These are phyloP conservation scores for Apogon talboti DNA, from an alignment of 2,797 vertebrate species.

Conservation along the genomic window DNA sequence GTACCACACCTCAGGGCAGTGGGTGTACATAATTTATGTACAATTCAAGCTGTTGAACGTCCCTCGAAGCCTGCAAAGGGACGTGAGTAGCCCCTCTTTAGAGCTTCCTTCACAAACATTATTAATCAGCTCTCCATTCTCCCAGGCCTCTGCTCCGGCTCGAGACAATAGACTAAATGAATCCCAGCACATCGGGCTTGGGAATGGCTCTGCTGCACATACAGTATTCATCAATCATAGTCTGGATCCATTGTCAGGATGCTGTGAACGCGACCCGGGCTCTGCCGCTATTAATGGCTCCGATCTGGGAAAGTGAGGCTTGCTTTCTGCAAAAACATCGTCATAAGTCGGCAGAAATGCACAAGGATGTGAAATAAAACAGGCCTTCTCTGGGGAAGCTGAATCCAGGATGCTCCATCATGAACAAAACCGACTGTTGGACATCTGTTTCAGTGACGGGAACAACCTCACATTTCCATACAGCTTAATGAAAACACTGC, in stretches of 20 bases:
- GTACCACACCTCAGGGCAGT: slow-evolving; percentile 24
- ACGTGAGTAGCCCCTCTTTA: slow-evolving; percentile 51
- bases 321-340: slow-evolving; percentile 25
- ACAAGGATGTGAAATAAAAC: slow-evolving; percentile 5
- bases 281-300: slow-evolving; percentile 7
- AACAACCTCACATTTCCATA: too few relatives aligned
- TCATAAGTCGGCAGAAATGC: too few relatives aligned
- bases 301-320: slow-evolving; percentile 27
- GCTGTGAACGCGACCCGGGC: slow-evolving; percentile 22
- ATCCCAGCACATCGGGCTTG: slow-evolving; percentile 52
- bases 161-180: slow-evolving; percentile 60
- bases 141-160: slow-evolving; percentile 43
- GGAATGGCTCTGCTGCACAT: slow-evolving; percentile 55
- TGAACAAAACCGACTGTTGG: too few relatives aligned
- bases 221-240: slow-evolving; percentile 69
- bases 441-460: too few relatives aligned
- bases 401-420: too few relatives aligned
- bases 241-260: slow-evolving; percentile 47
- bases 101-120: slow-evolving; percentile 54
- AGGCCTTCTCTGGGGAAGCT: too few relatives aligned
- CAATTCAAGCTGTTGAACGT: slow-evolving; percentile 63
- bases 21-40: slow-evolving; percentile 64
- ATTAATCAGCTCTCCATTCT: slow-evolving; percentile 63
- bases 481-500: too few relatives aligned
- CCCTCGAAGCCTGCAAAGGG: slow-evolving; percentile 39